Evolutionary conservation across 1,140 invertebrate genomes (phyloP), one percentile per base, ranked within the genome.

Genomic region (Drosophila malerkotliana): DNA sequence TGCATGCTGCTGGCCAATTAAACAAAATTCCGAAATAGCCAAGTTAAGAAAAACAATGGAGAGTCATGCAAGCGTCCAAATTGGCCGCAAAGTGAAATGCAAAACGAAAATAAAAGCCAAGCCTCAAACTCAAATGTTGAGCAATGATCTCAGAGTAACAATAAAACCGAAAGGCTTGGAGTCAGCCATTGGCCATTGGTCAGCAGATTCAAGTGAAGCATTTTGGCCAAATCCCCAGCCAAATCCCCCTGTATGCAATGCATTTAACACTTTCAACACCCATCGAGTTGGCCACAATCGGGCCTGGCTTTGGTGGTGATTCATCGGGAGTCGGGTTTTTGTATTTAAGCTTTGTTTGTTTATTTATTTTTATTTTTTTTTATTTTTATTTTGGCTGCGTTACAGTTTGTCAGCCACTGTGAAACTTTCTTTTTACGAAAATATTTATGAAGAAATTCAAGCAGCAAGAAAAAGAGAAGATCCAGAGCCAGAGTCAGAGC

Each of bases 401-500:
- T 76, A 78, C 82, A 85, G 82, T 85, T 85, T 85, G 61, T 45
- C 64, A 85, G 82, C 52, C 61, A 87, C 74, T 85, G 83, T 57
- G 58, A 77, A 87, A 85, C 82, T 85, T 85, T 85, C 81, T 85
- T 85, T 85, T 85, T 75, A 85, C 77, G 30, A 84, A 85, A 85
- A 85, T 85, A 73, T 80, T 84, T 85, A 81, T 84, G 60, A 74
- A 84, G 82, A 85, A 85, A 85, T 77, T 87, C 49, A 48, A 60
- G 39, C 24, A 59, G 41, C 32, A 51, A 53, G 41, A 34, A 32
- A 52, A 21, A 34, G 32, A 34, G 49, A 34, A 72, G 57, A 57
- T 54, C 30, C 49, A 66, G 48, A 3, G 21, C 28, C 30, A 54
- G 59, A 49, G 34, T 3, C 21, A 18, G 18, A 18, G 18, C 18